Conservation (phyloP, 2,797 vertebrate species). For the Erpetoichthys calabaricus region DNA sequence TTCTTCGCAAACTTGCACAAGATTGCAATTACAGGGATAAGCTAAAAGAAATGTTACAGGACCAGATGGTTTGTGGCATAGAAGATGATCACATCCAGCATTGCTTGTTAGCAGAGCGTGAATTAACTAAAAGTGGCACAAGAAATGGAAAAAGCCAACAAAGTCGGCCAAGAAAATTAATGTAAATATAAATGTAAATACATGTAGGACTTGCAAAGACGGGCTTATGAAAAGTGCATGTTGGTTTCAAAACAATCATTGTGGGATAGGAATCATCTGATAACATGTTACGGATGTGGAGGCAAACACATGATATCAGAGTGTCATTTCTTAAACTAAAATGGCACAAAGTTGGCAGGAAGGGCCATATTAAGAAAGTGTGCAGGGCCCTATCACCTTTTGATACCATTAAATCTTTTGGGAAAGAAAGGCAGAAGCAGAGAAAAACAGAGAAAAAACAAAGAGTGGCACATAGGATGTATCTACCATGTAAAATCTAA, state of each 20-base stretch:
- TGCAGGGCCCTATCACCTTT: not conserved
- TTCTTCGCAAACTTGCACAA: constrained; percentile 13
- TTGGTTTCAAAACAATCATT: no score
- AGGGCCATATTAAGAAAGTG: constrained; percentile 6
- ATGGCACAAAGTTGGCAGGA: constrained; percentile 13
- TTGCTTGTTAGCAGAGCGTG: constrained; percentile 5
- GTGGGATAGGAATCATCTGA: no score
- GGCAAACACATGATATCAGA: constrained; percentile 8
- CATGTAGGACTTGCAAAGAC: not conserved
- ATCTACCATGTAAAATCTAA: constrained; percentile 5
- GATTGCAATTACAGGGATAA: constrained; percentile 17
- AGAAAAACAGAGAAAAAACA: not conserved
- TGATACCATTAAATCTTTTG: not conserved
- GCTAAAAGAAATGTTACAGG: constrained; percentile 12
- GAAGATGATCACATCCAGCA: constrained; percentile 10
- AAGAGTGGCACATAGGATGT: constrained; percentile 4
- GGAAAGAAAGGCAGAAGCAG: not conserved
- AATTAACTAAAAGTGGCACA: constrained; percentile 2
- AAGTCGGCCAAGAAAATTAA: not conserved
- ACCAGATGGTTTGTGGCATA: constrained; percentile 20
- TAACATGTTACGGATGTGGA: constrained; percentile 5
- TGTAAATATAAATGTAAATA: not conserved
- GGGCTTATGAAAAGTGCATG: no score
- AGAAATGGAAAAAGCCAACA: constrained; percentile 7
- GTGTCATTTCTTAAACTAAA: constrained; percentile 9